Percentiles rank a stretch among this genome's conserved stretches.
Evolutionary conservation across 2,888 invertebrate species (phyloP).

Genomic region (Megamerina dolium): DNA sequence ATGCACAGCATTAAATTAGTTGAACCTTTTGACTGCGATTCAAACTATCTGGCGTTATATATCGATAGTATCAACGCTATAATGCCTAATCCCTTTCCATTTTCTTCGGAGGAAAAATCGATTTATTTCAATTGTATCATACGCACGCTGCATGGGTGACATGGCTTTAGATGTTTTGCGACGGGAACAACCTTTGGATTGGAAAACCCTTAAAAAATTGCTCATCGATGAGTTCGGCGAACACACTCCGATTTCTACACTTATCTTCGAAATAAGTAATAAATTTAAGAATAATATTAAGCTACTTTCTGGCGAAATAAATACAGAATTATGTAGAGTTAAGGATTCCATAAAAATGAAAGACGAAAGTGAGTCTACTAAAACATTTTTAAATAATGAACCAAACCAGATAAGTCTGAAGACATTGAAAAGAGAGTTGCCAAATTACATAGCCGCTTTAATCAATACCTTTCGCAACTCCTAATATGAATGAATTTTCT

Average conservation of each 20-base stretch:
- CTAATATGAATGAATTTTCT: no score
- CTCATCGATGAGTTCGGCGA: conserved; percentile 9
- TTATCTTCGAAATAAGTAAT: conserved; percentile 4
- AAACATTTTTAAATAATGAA: background rate
- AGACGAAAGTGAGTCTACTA: background rate
- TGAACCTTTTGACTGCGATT: no score
- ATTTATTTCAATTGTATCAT: no score
- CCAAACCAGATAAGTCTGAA: background rate
- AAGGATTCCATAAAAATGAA: background rate
- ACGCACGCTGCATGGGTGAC: no score
- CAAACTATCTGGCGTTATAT: no score
- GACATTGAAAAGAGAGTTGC: background rate
- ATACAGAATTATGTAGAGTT: conserved; percentile 1
- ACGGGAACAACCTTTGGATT: conserved; percentile 1
- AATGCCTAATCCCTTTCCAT: no score
- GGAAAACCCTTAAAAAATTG: background rate
- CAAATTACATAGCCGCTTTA: background rate
- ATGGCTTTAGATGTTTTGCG: background rate
- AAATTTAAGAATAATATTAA: conserved; percentile 1
- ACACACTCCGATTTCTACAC: conserved; percentile 8
- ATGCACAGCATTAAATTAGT: no score
- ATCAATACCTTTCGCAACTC: no score
- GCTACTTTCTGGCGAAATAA: conserved; percentile 2
- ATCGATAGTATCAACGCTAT: no score
- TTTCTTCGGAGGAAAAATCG: no score